Percentiles rank a stretch among this genome's conserved stretches.
Conservation (phyloP, 2,888 invertebrate genomes). For the Esperia sulphurella region DNA sequence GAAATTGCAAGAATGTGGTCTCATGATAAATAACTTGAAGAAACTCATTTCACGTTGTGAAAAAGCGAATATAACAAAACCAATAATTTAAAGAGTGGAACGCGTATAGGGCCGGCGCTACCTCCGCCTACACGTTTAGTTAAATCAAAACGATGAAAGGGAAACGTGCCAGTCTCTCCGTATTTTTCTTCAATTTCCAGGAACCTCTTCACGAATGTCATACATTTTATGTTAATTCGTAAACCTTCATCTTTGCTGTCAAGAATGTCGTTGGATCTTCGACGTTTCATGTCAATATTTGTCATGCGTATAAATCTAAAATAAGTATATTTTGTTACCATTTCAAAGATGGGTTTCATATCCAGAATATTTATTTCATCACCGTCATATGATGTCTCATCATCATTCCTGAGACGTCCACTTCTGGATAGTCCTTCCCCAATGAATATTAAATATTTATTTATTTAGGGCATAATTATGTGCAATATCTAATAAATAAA, state of each 20-base stretch:
- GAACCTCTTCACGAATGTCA: slow-evolving; percentile 12
- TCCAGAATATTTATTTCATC: too few species aligned
- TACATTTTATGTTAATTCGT: slow-evolving; percentile 7
- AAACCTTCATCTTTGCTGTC: slow-evolving; percentile 1
- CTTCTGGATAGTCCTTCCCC: too few species aligned
- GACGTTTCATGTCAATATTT: slow-evolving; percentile 1
- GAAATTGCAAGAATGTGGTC: too few species aligned
- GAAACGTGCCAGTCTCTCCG: slow-evolving; percentile 17
- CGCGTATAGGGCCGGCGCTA: background rate
- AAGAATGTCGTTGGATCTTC: background rate
- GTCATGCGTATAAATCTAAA: background rate
- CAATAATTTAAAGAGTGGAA: background rate
- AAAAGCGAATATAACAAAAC: background rate
- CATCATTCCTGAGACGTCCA: too few species aligned
- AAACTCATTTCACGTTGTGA: too few species aligned
- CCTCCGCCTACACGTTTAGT: slow-evolving; percentile 14
- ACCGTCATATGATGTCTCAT: too few species aligned
- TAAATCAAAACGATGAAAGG: slow-evolving; percentile 22
- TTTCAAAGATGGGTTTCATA: background rate
- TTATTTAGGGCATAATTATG: too few species aligned
- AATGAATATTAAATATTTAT: too few species aligned
- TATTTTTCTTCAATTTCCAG: slow-evolving; percentile 18
- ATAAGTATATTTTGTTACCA: background rate
- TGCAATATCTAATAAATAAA: too few species aligned
- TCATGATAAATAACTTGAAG: too few species aligned